Base-by-base conservation (phyloP, 2,797 vertebrate species). In the Oreonectes daqikongensis region DNA sequence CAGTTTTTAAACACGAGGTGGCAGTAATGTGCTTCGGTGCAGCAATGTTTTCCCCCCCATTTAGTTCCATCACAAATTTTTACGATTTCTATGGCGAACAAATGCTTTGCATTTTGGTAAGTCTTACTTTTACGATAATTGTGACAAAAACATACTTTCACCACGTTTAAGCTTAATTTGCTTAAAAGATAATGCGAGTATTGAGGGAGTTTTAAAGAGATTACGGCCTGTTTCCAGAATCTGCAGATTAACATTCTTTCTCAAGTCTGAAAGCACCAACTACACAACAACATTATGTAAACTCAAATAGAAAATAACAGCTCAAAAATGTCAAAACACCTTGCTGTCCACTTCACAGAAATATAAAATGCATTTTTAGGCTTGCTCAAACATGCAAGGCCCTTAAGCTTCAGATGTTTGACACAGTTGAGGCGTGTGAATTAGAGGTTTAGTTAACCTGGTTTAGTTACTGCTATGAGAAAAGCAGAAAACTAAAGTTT, bases 181-280 rank as follows among this genome's bases (percentile, higher is more conserved):
- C 2, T 35, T 5, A 35, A 61, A 35, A 35, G 18, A 61, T 30
- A 61, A 61, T 61, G 28, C 46, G 17, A 65, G 12, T 55, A 20
- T 35, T 32, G 10, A 48, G 26, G 50, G 14, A 59, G 63, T 67
- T 59, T 75, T 28, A 75, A 48, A 38, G 42, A 76, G 73, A 68
- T 76, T 76, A 76, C 17, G 22, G 24, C 28, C 15, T 20, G 32
- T 24, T 40, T 15, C 22, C 42, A 63, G 14, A 75, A 67, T 67
- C 64, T 26, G 52, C n/a, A 76, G 65, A 76, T 76, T 75, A 75
- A 68, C 73, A 75, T 75, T 68, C 40, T 60, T 75, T 20, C 38
- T 32, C 35, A 57, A 66, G 15, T 57, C 46, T 42, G 5, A 32
- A 59, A 59, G 28, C 6, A 61, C 11, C 32, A 74, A 74, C 11